Percentiles rank a stretch among this genome's conserved stretches.
Conservation (phyloP, 2,113 vertebrate genomes). For the Tichodroma muraria region DNA sequence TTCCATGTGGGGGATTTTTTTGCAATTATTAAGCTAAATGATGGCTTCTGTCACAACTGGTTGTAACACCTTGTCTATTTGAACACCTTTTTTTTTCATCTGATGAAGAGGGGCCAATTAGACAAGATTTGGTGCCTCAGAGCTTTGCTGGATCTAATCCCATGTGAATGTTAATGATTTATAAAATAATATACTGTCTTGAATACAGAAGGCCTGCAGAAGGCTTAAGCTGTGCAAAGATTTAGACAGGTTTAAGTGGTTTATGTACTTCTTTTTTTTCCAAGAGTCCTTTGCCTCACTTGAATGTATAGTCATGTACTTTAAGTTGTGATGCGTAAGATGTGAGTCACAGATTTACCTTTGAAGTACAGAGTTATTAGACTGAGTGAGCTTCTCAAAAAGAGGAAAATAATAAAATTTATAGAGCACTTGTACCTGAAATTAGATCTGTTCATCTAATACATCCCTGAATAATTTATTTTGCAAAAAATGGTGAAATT, state of each 20-base stretch:
- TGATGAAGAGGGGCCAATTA: neutral
- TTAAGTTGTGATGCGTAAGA: constrained; percentile 11
- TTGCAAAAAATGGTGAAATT: neutral
- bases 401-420: constrained; percentile 16
- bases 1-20: neutral
- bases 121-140: neutral
- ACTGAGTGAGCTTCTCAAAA: constrained; percentile 11
- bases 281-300: constrained; percentile 4
- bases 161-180: neutral
- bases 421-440: constrained; percentile 15
- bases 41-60: neutral
- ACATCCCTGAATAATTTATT: constrained; percentile 23
- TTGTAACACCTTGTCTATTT: neutral
- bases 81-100: neutral
- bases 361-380: constrained; percentile 25
- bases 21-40: neutral
- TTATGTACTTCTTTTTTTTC: neutral
- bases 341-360: constrained; percentile 44
- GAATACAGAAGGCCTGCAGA: neutral
- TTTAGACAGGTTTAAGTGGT: neutral
- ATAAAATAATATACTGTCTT: neutral
- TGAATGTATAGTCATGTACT: neutral
- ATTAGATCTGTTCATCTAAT: constrained; percentile 1
- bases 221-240: neutral
- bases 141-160: neutral